phyloP scores from a whole-genome alignment of 2,888 invertebrate species.

The Hemaris fuciformis region DNA sequence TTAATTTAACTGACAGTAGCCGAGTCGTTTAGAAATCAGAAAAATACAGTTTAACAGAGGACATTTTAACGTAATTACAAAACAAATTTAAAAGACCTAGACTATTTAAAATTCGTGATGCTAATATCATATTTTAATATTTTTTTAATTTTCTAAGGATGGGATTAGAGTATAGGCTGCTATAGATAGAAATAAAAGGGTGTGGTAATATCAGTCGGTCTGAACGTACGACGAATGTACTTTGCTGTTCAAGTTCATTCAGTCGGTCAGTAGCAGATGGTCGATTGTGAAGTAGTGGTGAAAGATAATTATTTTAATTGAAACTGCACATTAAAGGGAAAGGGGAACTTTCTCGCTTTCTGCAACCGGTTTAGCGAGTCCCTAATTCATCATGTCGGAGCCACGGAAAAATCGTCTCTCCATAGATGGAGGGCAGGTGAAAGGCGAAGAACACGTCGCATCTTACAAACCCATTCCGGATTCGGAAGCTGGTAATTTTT shows the following conservation, averaged over 20 bases:
- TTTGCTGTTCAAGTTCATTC: conserved; percentile 5
- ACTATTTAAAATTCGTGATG: too few species aligned
- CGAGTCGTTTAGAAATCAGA: neutral
- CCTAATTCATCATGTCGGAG: conserved; percentile 64
- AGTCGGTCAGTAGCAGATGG: conserved; percentile 28
- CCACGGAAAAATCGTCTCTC: conserved; percentile 67
- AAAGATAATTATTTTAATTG: conserved; percentile 41
- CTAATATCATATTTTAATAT: too few species aligned
- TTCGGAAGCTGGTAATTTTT: conserved; percentile 74
- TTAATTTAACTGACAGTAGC: too few species aligned
- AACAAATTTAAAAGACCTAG: too few species aligned
- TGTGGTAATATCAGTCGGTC: conserved; percentile 29
- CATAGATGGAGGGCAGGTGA: conserved; percentile 74
- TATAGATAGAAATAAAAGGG: conserved; percentile 20
- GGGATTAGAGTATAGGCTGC: too few species aligned
- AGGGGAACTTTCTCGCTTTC: conserved; percentile 42
- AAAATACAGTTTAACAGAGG: too few species aligned
- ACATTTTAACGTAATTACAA: too few species aligned
- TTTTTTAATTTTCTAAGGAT: too few species aligned
- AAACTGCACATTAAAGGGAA: conserved; percentile 38
- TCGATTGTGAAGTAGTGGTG: conserved; percentile 25
- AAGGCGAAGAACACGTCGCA: conserved; percentile 72
- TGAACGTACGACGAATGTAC: conserved; percentile 16
- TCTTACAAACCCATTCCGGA: conserved; percentile 83
- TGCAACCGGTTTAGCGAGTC: conserved; percentile 46